Base-by-base conservation (phyloP, 2,888 invertebrate genomes). In the Tetheella fluctuosa region DNA sequence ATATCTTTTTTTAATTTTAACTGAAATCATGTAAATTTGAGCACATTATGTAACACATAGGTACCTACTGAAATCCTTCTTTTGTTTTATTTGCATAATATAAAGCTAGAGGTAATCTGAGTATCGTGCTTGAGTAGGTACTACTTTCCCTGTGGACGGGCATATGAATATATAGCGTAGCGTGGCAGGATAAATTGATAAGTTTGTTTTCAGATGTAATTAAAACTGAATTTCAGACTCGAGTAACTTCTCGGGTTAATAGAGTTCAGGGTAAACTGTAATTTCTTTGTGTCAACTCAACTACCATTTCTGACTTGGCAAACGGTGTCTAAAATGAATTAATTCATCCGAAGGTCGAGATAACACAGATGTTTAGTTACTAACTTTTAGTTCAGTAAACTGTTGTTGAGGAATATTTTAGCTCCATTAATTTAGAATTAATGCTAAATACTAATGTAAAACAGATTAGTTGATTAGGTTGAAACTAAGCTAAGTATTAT, bases 291-390 rank as follows among this genome's bases (percentile, higher is more conserved):
- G 25, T 17, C 28, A 54, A 30, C 30, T 17, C 28, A 54, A 30
- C 30, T 54, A 17, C 17, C 15, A 17, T 30, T 54, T 25, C 54
- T n/a, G 54, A 28, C 30, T 34, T 13, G 13, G 58, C 53, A 54
- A 55, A 54, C 30, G 58, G 30, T 42, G 12, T 20, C 20, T 34
- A 48, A 48, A 48, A 48, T 57, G 61, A 59, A 58, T 59, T 61
- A 61, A 64, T 64, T 64, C 58, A 28, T 58, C 61, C 61, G 52
- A 52, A 64, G 64, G 64, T 64, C 57, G 17, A 57, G 57, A 64
- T 59, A 64, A 54, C 39, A 52, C 61, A 53, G 64, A 61, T 34
- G 59, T 64, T 64, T 54, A 30, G 28, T 17, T 30, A 61, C 57
- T 64, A 59, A 64, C 59, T 64, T 61, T 61, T 17, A 54, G 54